Evolutionary conservation across 2,888 invertebrate species (phyloP), one percentile per base, ranked within the genome.

Genomic region (Allacma fusca): DNA sequence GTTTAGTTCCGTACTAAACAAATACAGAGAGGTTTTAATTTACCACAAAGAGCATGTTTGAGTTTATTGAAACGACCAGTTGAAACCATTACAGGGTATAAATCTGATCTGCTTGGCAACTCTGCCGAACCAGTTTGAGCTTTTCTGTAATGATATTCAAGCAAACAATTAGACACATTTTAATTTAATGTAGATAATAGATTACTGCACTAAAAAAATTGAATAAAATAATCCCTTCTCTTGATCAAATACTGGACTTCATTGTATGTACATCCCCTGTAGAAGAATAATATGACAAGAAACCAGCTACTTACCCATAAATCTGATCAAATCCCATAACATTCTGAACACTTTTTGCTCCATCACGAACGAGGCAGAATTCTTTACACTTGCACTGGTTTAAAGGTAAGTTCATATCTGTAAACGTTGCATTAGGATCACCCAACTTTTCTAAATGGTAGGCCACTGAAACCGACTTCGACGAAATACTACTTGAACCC

Each of bases 381-480:
- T 84, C 83, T 50, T 80, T 81, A 69, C 81, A 82, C 78, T 84
- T 84, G 0, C 77, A 59, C 24, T 81, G 80, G 28, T 62, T 78
- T n/a, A 82, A 65, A 0, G 81, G 44, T 9, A 81, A 23, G 29
- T 67, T 79, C 62, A 80, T 71, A 75, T 84, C 83, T 7, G 65
- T 74, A 76, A 80, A 84, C 19, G 72, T 67, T 2, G 74, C 65
- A 13, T 77, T 72, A 0, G 83, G 77, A 64, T 84, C 81, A 0
- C 82, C 82, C 9, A 84, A 64, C 74, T 83, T 84, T 75, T 84
- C 84, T 69, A 84, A 81, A 74, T 83, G 82, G 59, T 84, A 84
- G 1, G 78, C 78, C n/a, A 74, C 19, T 13, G 78, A 74, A 1
- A 67, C 73, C 19, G 74, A 76, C 13, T 76, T 24, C 23, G 64